phyloP scores from a whole-genome alignment of 2,888 invertebrate species.

The Loripinus fragilis region DNA sequence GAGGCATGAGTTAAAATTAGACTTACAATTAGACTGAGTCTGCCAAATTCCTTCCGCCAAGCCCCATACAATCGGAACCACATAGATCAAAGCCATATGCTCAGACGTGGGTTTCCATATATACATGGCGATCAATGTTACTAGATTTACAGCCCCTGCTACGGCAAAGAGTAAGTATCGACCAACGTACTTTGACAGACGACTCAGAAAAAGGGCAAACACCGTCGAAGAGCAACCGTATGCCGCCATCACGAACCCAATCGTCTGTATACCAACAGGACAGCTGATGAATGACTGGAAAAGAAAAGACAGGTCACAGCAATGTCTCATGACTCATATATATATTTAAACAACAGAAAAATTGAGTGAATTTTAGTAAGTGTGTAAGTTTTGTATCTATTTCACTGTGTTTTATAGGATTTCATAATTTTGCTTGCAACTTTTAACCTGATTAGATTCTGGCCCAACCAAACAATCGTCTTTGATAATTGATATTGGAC shows the following conservation, averaged over 20 bases:
- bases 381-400: too few species aligned
- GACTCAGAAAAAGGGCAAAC: slow-evolving; percentile 66
- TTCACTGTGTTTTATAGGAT: too few species aligned
- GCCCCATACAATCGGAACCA: slow-evolving; percentile 71
- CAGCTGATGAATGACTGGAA: slow-evolving; percentile 75
- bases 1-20: background rate
- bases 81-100: slow-evolving; percentile 57
- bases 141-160: slow-evolving; percentile 64
- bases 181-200: slow-evolving; percentile 66
- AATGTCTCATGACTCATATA: too few species aligned
- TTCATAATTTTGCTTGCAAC: too few species aligned
- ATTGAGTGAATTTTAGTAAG: too few species aligned
- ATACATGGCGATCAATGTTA: slow-evolving; percentile 62
- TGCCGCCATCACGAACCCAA: slow-evolving; percentile 75
- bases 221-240: slow-evolving; percentile 70
- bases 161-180: slow-evolving; percentile 66
- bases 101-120: slow-evolving; percentile 62
- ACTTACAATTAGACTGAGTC: slow-evolving; percentile 71
- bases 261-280: slow-evolving; percentile 71
- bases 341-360: too few species aligned
- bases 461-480: too few species aligned
- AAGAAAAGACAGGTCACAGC: background rate
- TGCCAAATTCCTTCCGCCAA: slow-evolving; percentile 73
- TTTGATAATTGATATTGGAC: too few species aligned
- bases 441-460: too few species aligned